Conservation (phyloP, 2,888 invertebrate genomes). For the Sphinx pinastri region DNA sequence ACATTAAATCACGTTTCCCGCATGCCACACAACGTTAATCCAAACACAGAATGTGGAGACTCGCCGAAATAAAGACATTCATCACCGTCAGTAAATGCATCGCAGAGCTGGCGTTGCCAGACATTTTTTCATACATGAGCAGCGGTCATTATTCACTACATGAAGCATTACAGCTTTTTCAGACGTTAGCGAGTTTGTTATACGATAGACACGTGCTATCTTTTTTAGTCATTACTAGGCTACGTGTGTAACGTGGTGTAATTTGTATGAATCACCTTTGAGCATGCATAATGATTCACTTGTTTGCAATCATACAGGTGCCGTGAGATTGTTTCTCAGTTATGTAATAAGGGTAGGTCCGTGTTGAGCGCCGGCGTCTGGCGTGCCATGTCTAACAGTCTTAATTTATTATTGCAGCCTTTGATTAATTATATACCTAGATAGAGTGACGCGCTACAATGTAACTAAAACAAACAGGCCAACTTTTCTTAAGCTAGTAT, state of each 20-base stretch:
- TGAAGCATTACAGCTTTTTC: constrained; percentile 40
- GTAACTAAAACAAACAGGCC: too few relatives aligned
- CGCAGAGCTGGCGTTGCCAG: constrained; percentile 13
- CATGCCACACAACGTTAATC: not conserved
- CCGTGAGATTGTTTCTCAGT: constrained; percentile 26
- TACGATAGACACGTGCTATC: constrained; percentile 15
- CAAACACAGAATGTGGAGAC: constrained; percentile 4
- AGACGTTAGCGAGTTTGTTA: constrained; percentile 65
- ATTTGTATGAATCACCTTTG: constrained; percentile 49
- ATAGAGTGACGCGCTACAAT: too few relatives aligned
- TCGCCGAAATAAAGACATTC: constrained; percentile 15
- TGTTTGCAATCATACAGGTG: constrained; percentile 30
- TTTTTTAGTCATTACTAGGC: constrained; percentile 16
- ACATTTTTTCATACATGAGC: constrained; percentile 32
- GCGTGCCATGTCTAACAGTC: not conserved
- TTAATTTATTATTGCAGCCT: not conserved
- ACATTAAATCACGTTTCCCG: not conserved
- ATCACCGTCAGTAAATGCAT: constrained; percentile 15
- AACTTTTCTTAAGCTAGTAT: too few relatives aligned
- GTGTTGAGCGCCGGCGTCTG: constrained; percentile 12
- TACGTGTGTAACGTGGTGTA: constrained; percentile 55
- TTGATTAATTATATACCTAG: too few relatives aligned
- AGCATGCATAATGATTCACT: constrained; percentile 40
- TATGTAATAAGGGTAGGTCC: constrained; percentile 21
- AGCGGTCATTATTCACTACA: constrained; percentile 32